These are phyloP conservation scores for Drusus annulatus DNA, from an alignment of 1,140 invertebrate genomes.

Conservation along the genomic window DNA sequence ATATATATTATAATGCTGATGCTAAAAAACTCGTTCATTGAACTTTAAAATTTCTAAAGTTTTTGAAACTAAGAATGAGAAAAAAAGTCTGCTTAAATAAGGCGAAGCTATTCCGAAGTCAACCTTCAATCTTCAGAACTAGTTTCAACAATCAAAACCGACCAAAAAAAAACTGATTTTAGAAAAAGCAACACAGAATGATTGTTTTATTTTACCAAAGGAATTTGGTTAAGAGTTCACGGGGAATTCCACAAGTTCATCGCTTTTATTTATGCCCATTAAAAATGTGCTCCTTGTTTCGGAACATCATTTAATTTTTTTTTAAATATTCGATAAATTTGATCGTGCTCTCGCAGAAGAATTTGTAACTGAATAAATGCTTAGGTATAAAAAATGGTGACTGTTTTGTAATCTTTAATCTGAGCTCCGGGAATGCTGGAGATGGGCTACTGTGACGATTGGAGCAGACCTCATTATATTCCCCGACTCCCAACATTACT, in stretches of 20 bases:
- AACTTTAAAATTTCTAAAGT: no score
- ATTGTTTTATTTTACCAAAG: neutral
- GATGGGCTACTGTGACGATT: conserved; percentile 48
- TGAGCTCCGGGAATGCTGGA: conserved; percentile 40
- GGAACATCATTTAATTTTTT: conserved; percentile 26
- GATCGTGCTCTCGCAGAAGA: conserved; percentile 16
- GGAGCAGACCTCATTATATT: conserved; percentile 43
- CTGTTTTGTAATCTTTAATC: conserved; percentile 45
- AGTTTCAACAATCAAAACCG: no score
- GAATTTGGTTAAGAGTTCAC: conserved; percentile 20
- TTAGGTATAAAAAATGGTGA: conserved; percentile 42
- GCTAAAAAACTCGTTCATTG: no score
- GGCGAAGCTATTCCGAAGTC: no score
- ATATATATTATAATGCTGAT: no score
- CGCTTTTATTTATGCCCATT: conserved; percentile 27
- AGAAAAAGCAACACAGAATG: no score
- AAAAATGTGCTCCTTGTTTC: conserved; percentile 34
- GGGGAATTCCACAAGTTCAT: conserved; percentile 30
- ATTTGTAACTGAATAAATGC: conserved; percentile 17
- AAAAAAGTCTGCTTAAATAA: no score
- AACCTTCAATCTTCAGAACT: no score
- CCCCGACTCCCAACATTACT: conserved; percentile 39
- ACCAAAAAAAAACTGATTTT: no score
- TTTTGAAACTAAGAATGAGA: no score
- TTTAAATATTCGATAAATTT: conserved; percentile 14